These are phyloP conservation scores for Drosophila parvula DNA, from an alignment of 1,140 invertebrate genomes.

Conservation along the genomic window DNA sequence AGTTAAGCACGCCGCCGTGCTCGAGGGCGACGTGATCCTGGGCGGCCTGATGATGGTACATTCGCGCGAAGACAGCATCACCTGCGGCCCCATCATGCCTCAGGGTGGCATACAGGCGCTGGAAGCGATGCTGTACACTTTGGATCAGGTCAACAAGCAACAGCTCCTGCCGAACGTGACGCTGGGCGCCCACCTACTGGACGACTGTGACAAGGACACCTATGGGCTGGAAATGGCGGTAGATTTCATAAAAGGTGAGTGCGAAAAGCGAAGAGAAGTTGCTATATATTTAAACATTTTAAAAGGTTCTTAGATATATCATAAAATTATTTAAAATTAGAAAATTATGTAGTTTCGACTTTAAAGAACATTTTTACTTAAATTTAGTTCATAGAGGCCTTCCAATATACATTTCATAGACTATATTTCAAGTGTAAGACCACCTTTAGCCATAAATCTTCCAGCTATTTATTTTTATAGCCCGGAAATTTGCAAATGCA, in stretches of 20 bases:
- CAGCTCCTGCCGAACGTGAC: constrained; percentile 90
- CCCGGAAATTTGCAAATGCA: neutral
- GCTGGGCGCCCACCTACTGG: constrained; percentile 94
- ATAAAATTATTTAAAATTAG: neutral
- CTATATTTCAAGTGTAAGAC: constrained; percentile 4
- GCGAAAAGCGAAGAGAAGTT: neutral
- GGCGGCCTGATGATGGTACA: constrained; percentile 98
- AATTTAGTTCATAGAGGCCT: no score
- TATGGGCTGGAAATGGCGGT: constrained; percentile 98
- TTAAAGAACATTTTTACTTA: neutral
- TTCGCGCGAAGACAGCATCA: constrained; percentile 92
- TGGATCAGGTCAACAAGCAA: constrained; percentile 92
- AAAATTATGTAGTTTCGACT: neutral
- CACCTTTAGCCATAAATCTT: constrained; percentile 7
- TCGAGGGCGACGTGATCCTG: constrained; percentile 93
- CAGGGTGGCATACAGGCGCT: constrained; percentile 96
- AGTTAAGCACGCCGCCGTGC: constrained; percentile 91
- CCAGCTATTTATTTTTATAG: constrained; percentile 4
- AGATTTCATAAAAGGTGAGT: constrained; percentile 98
- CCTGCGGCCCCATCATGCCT: constrained; percentile 96
- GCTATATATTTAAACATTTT: neutral
- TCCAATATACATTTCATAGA: neutral
- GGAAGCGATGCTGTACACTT: constrained; percentile 96
- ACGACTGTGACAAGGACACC: constrained; percentile 98
- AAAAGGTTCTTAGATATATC: no score